Conservation (phyloP, 2,113 vertebrate genomes). For the Anoura caudifer region DNA sequence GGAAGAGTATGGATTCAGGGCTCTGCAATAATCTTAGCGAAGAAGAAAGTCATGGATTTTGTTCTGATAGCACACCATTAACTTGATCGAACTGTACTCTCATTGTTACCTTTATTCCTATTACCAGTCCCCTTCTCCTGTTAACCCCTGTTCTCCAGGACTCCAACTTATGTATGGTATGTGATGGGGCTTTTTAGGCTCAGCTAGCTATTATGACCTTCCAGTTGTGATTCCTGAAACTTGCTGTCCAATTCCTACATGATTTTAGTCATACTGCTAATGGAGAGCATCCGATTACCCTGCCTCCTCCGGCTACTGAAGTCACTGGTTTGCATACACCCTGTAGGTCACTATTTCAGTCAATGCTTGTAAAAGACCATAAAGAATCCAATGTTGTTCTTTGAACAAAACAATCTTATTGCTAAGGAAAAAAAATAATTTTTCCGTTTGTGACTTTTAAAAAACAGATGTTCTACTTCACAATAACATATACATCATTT, state of each 20-base stretch:
- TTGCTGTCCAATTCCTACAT: not conserved
- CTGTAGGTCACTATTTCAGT: not conserved
- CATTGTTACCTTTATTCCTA: not conserved
- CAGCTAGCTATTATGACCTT: not conserved
- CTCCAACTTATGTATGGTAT: not conserved
- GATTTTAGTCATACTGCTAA: not conserved
- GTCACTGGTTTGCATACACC: not conserved
- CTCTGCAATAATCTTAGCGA: not conserved
- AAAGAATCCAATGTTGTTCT: not conserved
- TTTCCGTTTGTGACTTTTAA: constrained; percentile 8
- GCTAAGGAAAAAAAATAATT: not conserved
- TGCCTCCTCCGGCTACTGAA: not conserved
- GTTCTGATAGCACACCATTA: not conserved
- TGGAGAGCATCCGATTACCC: not conserved
- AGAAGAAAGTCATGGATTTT: not conserved
- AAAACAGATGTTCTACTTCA: not conserved
- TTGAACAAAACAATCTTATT: not conserved
- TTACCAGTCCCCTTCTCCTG: not conserved
- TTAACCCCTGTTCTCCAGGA: not conserved
- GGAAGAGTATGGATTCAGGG: not conserved
- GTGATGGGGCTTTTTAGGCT: not conserved
- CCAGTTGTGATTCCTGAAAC: not conserved
- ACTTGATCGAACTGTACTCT: not conserved
- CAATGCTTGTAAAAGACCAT: not conserved
- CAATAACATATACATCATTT: constrained; percentile 4